Percentiles rank a stretch among this genome's conserved stretches.
These are phyloP conservation scores for Telenomus remus DNA, from an alignment of 1,140 invertebrate species.

Conservation along the genomic window DNA sequence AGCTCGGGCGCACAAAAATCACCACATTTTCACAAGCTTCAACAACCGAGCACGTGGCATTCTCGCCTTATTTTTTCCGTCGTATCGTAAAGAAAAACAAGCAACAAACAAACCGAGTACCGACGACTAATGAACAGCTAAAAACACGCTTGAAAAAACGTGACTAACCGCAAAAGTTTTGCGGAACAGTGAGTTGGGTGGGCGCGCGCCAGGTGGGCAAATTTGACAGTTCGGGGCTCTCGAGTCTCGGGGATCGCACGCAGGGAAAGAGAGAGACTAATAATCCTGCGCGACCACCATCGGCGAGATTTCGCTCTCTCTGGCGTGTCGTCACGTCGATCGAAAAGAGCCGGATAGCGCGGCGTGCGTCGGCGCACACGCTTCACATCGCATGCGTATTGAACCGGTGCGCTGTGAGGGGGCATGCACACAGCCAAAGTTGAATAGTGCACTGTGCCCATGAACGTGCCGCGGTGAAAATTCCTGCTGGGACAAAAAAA, in stretches of 20 bases:
- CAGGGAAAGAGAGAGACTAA: conserved; percentile 37
- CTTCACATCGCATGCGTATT: conserved; percentile 72
- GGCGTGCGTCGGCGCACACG: conserved; percentile 64
- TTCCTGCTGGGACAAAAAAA: conserved; percentile 45
- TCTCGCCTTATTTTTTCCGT: conserved; percentile 16
- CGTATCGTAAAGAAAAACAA: no score
- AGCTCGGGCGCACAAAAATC: conserved; percentile 27
- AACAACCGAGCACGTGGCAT: conserved; percentile 30
- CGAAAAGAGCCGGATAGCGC: conserved; percentile 67
- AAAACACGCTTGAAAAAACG: background rate
- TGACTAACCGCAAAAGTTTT: conserved; percentile 25
- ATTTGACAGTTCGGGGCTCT: conserved; percentile 30
- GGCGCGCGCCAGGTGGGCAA: conserved; percentile 17
- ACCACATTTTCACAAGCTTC: conserved; percentile 55
- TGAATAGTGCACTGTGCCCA: conserved; percentile 41
- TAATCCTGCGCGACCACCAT: conserved; percentile 57
- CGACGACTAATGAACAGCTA: background rate
- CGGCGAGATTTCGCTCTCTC: conserved; percentile 62
- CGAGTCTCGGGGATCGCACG: conserved; percentile 20
- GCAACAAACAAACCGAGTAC: conserved; percentile 12
- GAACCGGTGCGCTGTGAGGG: conserved; percentile 57
- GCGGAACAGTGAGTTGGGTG: conserved; percentile 6
- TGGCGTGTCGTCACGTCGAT: conserved; percentile 68
- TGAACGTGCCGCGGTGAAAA: conserved; percentile 55
- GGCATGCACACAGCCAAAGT: conserved; percentile 26